phyloP scores from a whole-genome alignment of 2,888 invertebrate genomes.

The Drosophila nr. fundita region DNA sequence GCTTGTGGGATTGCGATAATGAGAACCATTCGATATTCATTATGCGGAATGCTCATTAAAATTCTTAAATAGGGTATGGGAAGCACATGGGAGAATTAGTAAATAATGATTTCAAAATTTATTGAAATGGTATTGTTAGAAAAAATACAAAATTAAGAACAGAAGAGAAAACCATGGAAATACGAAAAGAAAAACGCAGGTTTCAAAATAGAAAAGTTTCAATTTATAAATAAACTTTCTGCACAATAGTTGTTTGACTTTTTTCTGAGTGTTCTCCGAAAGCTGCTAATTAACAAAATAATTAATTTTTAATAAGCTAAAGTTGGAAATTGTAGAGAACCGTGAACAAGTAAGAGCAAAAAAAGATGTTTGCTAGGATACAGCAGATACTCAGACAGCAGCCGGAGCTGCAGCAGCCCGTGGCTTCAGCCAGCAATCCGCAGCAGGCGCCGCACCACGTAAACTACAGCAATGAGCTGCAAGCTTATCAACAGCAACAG shows the following conservation, averaged over 20 bases:
- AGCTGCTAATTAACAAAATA: too few relatives aligned
- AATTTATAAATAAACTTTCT: background rate
- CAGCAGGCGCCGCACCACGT: constrained; percentile 69
- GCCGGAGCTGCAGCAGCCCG: constrained; percentile 60
- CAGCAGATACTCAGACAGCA: constrained; percentile 74
- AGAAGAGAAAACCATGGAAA: background rate
- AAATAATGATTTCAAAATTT: background rate
- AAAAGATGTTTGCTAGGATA: background rate
- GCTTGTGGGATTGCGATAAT: constrained; percentile 28
- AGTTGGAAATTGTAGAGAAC: background rate
- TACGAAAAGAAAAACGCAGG: background rate
- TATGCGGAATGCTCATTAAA: constrained; percentile 4
- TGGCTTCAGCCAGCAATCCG: constrained; percentile 73
- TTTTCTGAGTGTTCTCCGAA: too few relatives aligned
- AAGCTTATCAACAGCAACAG: constrained; percentile 12
- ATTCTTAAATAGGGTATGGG: background rate
- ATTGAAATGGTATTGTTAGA: background rate
- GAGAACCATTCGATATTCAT: constrained; percentile 37
- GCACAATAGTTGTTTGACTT: too few relatives aligned
- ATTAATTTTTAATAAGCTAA: background rate
- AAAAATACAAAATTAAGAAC: background rate
- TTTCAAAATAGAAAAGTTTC: background rate
- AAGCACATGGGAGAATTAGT: background rate
- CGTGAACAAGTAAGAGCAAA: background rate
- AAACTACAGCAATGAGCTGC: constrained; percentile 30